phyloP scores from a whole-genome alignment of 2,888 invertebrate genomes.

The Monochamus alternatus region DNA sequence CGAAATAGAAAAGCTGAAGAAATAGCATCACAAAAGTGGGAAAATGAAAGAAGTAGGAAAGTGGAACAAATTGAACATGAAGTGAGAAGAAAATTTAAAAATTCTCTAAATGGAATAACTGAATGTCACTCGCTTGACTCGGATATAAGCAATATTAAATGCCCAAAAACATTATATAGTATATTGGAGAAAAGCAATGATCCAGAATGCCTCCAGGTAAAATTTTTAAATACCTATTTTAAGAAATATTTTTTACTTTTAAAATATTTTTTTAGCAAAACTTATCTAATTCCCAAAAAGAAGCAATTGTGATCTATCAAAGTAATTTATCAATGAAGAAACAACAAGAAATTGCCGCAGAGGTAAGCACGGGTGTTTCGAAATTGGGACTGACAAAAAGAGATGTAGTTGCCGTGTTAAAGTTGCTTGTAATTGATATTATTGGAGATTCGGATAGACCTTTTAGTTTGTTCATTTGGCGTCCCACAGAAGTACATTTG shows the following conservation, averaged over 20 bases:
- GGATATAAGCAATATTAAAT: constrained; percentile 61
- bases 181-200: constrained; percentile 71
- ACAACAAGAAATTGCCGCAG: constrained; percentile 57
- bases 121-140: constrained; percentile 33
- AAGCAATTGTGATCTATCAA: constrained; percentile 69
- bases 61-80: constrained; percentile 74
- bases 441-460: constrained; percentile 58
- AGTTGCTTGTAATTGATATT: constrained; percentile 70
- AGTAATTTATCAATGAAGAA: constrained; percentile 64
- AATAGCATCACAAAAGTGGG: constrained; percentile 68
- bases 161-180: constrained; percentile 60
- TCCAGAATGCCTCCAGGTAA: constrained; percentile 71
- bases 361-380: constrained; percentile 54
- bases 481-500: constrained; percentile 76
- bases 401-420: constrained; percentile 70
- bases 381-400: constrained; percentile 59
- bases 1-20: constrained; percentile 69
- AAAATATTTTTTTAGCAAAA: constrained; percentile 67
- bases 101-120: constrained; percentile 26
- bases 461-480: constrained; percentile 80
- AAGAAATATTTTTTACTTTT: background rate
- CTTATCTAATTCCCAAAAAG: constrained; percentile 70
- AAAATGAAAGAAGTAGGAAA: constrained; percentile 73
- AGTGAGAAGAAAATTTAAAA: constrained; percentile 71
- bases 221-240: background rate